Base-by-base conservation (phyloP, 2,113 vertebrate species). In the Ophthalmotilapia sp. region DNA sequence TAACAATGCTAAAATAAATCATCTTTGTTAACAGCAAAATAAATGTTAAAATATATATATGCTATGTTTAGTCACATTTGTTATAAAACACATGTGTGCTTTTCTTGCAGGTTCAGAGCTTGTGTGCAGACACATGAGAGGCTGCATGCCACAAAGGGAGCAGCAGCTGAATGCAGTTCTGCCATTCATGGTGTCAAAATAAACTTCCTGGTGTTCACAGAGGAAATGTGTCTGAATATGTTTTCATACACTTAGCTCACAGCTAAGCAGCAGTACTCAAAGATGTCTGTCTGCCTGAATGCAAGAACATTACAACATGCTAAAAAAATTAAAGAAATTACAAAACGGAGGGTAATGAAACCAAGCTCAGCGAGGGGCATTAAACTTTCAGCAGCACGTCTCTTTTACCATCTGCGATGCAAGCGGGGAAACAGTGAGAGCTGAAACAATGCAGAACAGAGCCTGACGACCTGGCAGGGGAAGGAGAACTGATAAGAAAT, bases 381-480 rank as follows among this genome's bases (percentile, higher is more conserved):
- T 90, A 92, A 90, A 90, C 83, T 90, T 94, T 92, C 90, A 92
- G 81, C 62, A 89, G 75, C 79, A 17, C 79, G 26, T 92, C 82
- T 90, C 87, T 55, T 82, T 89, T 38, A 81, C 60, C 23, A 51
- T 21, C 54, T 49, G 86, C 1, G 31, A 82, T 5, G 14, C 62
- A 80, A 86, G 73, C 38, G 13, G 55, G 33, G 56, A 49, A 47
- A 33, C 31, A 36, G 49, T 11, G 42, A 83, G 54, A 79, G 75
- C 23, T 40, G 77, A 3, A 86, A 89, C 75, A 80, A 90, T 31
- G n/a, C 47, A 79, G 60, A 84, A 82, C 23, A 45, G 38, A 45
- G 58, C 51, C 42, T 55, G 83, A 82, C 45, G 31, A 87, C 31
- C n/a, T 19, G 12, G 54, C 26, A 42, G 15, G 55, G 58, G 86